Percentiles rank a stretch among this genome's conserved stretches.
phyloP scores from a whole-genome alignment of 2,888 invertebrate species.

The Gastracanthus pulcherrimus region DNA sequence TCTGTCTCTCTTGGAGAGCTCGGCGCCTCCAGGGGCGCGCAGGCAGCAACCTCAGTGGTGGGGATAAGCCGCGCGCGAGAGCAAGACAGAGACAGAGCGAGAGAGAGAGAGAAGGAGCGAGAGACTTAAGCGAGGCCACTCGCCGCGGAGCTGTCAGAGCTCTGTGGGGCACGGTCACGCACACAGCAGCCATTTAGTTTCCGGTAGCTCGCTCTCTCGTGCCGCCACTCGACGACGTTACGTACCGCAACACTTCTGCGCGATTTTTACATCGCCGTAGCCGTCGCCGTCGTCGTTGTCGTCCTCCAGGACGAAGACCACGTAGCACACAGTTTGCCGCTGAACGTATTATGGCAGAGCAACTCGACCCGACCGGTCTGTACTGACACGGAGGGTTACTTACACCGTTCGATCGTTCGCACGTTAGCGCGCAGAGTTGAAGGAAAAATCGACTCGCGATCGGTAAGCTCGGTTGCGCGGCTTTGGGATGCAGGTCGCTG shows the following conservation, averaged over 20 bases:
- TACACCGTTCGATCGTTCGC: not conserved
- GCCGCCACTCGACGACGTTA: not conserved
- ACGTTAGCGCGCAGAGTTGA: no score
- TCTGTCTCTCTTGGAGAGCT: constrained; percentile 12
- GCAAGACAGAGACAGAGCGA: constrained; percentile 25
- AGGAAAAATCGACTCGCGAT: not conserved
- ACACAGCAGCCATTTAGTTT: constrained; percentile 69
- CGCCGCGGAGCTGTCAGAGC: constrained; percentile 78
- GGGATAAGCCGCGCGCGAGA: constrained; percentile 23
- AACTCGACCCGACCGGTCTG: constrained; percentile 73
- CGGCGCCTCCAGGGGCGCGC: constrained; percentile 26
- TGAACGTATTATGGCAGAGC: constrained; percentile 55
- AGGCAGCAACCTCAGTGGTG: not conserved
- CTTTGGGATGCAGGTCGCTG: constrained; percentile 68
- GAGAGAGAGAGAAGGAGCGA: no score
- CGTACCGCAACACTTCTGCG: not conserved
- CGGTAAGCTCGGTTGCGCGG: not conserved
- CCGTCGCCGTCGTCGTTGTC: not conserved
- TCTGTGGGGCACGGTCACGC: constrained; percentile 78
- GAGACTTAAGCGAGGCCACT: constrained; percentile 78
- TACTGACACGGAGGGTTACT: constrained; percentile 64
- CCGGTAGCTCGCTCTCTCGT: constrained; percentile 61
- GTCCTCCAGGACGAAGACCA: not conserved
- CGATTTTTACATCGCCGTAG: no score
- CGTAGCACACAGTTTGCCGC: not conserved